Evolutionary conservation across 2,797 vertebrate genomes (phyloP).

Genomic region (Ambastaia sidthimunki): DNA sequence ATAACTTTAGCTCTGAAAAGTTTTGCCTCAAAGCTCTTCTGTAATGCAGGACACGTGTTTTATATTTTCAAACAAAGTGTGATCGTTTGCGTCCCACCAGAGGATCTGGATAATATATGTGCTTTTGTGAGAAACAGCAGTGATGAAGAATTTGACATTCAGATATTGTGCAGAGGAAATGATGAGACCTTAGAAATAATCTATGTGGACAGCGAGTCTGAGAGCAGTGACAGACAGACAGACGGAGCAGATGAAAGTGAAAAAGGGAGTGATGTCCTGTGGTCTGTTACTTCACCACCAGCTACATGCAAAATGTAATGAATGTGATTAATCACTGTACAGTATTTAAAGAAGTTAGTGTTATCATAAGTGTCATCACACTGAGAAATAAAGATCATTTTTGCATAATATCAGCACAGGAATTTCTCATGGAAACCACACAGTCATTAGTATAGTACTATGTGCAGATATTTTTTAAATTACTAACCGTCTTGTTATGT

Average conservation of each 20-base stretch:
- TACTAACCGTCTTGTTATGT: not conserved
- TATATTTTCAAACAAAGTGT: slow-evolving; percentile 16
- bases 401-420: not conserved
- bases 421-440: not conserved
- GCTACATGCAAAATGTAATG: not conserved
- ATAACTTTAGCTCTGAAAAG: slow-evolving; percentile 20
- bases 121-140: not conserved
- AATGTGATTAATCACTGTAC: not conserved
- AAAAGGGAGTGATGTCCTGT: not conserved
- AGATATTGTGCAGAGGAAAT: not conserved
- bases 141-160: not conserved
- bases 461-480: not conserved
- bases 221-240: not conserved
- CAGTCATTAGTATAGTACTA: not conserved
- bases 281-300: not conserved
- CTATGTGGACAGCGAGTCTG: not conserved
- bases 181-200: not conserved
- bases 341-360: not conserved
- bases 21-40: not conserved
- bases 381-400: not conserved
- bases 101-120: not conserved
- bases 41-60: not conserved
- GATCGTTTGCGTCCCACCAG: not conserved
- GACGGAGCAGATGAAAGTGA: not conserved
- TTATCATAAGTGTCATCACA: not conserved